Percentiles rank a stretch among this genome's conserved stretches.
Evolutionary conservation across 1,140 invertebrate species (phyloP).

Genomic region (Maconellicoccus hirsutus): DNA sequence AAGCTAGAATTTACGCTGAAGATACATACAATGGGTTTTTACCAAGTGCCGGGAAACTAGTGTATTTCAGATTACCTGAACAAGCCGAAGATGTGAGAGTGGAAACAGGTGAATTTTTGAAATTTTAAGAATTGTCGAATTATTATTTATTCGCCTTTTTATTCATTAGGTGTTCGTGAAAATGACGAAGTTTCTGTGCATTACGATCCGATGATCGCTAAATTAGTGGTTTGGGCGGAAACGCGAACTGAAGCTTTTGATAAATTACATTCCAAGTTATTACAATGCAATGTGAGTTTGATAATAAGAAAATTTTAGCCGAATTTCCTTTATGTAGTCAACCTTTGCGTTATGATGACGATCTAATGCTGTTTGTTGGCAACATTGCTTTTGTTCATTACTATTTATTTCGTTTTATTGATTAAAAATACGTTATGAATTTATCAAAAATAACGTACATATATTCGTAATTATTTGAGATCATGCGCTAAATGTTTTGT

Average conservation of each 20-base stretch:
- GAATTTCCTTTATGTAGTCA: background rate
- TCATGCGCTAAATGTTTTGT: no score
- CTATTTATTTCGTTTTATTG: no score
- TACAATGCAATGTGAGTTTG: conserved; percentile 68
- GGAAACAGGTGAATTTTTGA: conserved; percentile 50
- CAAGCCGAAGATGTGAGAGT: conserved; percentile 50
- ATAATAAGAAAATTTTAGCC: background rate
- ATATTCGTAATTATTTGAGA: no score
- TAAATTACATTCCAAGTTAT: conserved; percentile 60
- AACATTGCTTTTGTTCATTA: no score
- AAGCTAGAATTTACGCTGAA: conserved; percentile 94
- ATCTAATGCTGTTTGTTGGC: no score
- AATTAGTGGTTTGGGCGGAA: conserved; percentile 88
- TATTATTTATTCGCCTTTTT: background rate
- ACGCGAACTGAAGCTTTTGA: conserved; percentile 70
- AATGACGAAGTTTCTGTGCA: conserved; percentile 87
- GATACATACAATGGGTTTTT: conserved; percentile 74
- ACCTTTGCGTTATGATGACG: no score
- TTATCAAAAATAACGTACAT: no score
- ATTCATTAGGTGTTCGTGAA: conserved; percentile 44
- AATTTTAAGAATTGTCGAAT: no score
- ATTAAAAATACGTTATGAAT: no score
- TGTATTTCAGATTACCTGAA: conserved; percentile 53
- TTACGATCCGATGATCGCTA: conserved; percentile 99
- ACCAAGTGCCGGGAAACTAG: conserved; percentile 68